These are phyloP conservation scores for Centropus unirufus DNA, from an alignment of 2,113 vertebrate genomes.

Conservation along the genomic window DNA sequence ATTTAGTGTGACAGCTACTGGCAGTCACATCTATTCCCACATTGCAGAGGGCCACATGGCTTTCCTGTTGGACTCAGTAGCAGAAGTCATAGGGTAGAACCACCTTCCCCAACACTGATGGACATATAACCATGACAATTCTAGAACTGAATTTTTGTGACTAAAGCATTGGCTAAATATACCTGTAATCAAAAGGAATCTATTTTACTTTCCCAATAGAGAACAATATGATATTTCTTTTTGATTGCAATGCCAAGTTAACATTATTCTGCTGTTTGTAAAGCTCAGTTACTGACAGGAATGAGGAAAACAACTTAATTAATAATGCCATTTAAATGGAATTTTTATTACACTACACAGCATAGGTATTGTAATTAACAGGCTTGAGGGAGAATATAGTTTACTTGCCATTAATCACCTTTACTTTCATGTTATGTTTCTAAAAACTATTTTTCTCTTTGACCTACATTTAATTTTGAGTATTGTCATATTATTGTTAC, in stretches of 20 bases:
- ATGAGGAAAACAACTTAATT: constrained; percentile 59
- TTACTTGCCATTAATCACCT: constrained; percentile 43
- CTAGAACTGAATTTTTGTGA: neutral
- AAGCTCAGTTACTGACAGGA: constrained; percentile 48
- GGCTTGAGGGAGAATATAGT: constrained; percentile 3
- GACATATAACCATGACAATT: neutral
- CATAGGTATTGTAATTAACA: constrained; percentile 41
- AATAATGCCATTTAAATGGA: constrained; percentile 45
- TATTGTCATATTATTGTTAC: neutral
- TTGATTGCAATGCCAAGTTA: constrained; percentile 52
- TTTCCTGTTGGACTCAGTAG: neutral
- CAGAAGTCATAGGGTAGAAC: neutral
- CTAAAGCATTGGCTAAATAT: neutral
- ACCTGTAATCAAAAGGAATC: neutral
- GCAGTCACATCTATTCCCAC: neutral
- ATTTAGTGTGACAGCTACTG: neutral
- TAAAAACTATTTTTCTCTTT: constrained; percentile 1
- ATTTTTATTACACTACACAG: constrained; percentile 38
- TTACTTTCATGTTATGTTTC: neutral
- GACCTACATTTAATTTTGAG: constrained; percentile 33
- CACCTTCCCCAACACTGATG: neutral
- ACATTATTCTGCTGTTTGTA: constrained; percentile 18
- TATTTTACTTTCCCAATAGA: constrained; percentile 15
- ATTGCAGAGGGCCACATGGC: neutral
- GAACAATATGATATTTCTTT: constrained; percentile 21